Conservation (phyloP, 1,140 invertebrate species). For the Conus ventricosus region DNA sequence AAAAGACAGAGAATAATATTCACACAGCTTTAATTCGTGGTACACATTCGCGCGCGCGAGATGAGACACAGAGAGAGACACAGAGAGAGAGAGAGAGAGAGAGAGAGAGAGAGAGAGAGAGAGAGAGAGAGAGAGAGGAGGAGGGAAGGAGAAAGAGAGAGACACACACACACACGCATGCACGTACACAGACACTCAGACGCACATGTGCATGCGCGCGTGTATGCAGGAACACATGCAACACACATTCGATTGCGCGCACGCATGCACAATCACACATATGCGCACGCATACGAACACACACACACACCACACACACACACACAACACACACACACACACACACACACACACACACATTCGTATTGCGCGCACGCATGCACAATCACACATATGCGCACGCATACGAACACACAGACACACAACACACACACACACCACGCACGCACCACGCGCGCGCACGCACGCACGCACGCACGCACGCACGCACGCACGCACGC, state of each 20-base stretch:
- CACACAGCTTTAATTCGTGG: no score
- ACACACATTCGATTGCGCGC: not conserved
- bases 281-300: no score
- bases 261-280: no score
- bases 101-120: not conserved
- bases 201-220: not conserved
- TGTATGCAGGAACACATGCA: not conserved
- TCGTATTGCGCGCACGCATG: not conserved
- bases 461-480: not conserved
- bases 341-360: not conserved
- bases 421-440: not conserved
- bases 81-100: no score
- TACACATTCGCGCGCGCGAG: no score
- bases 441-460: no score
- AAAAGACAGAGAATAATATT: not conserved
- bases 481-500: not conserved
- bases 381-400: no score
- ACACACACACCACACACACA: no score
- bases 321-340: not conserved
- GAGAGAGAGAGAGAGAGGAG: constrained; percentile 26
- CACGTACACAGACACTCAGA: not conserved
- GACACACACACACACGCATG: not conserved
- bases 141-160: constrained; percentile 5
- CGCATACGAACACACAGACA: no score
- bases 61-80: no score